These are phyloP conservation scores for Daphoenositta chrysoptera DNA, from an alignment of 2,113 vertebrate genomes.

Conservation along the genomic window DNA sequence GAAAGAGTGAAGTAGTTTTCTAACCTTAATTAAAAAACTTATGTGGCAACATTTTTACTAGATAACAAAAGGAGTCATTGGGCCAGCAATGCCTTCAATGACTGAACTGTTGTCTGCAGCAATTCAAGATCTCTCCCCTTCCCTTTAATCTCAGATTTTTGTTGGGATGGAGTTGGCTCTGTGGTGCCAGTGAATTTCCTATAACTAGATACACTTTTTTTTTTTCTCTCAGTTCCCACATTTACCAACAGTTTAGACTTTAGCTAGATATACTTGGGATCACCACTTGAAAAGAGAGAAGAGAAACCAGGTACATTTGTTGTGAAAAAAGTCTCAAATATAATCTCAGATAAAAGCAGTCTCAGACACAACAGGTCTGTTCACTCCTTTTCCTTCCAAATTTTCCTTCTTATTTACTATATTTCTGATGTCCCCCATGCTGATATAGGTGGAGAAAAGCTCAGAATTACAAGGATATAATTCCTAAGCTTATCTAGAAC, in stretches of 20 bases:
- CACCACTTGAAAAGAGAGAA: background rate
- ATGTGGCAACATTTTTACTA: background rate
- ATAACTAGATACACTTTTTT: background rate
- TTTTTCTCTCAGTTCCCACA: background rate
- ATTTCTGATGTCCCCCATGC: background rate
- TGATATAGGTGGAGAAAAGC: background rate
- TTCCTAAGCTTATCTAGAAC: background rate
- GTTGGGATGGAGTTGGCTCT: background rate
- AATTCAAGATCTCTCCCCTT: background rate
- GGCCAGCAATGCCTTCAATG: background rate
- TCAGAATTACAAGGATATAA: background rate
- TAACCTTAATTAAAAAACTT: background rate
- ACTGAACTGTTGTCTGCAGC: background rate
- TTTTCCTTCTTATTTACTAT: background rate
- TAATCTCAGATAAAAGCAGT: background rate
- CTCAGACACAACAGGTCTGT: background rate
- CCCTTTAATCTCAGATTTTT: background rate
- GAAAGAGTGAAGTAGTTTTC: background rate
- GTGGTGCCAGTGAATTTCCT: background rate
- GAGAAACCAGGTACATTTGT: background rate
- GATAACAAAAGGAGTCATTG: background rate
- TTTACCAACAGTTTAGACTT: background rate
- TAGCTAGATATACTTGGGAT: background rate
- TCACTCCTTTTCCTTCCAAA: background rate
- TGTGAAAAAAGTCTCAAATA: background rate